Conservation (phyloP, 2,113 vertebrate species). For the Apodemus speciosus region DNA sequence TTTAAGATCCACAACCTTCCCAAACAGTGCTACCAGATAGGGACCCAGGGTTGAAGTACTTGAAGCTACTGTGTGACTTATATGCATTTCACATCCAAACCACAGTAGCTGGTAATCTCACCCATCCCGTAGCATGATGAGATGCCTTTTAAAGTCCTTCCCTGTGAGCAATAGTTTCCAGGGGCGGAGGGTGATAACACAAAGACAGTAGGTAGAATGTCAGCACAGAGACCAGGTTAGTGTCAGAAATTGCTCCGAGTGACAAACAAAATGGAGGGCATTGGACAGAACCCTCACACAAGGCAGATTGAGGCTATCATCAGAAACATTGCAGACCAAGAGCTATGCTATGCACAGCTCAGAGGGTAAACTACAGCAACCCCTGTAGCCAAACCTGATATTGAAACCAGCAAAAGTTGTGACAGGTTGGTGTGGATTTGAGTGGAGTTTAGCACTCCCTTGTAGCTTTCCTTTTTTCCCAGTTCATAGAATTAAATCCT, state of each 20-base stretch:
- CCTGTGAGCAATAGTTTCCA: neutral
- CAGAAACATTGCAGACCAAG: neutral
- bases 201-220: neutral
- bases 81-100: neutral
- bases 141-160: neutral
- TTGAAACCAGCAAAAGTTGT: neutral
- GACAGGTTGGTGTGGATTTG: neutral
- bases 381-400: accelerated
- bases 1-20: neutral
- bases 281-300: neutral
- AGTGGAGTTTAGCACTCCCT: neutral
- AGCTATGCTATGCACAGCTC: too few relatives aligned
- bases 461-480: neutral
- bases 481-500: neutral
- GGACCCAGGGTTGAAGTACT: too few relatives aligned
- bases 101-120: neutral
- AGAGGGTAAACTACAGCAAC: neutral
- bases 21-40: neutral
- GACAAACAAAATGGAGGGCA: neutral
- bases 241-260: too few relatives aligned
- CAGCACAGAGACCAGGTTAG: neutral
- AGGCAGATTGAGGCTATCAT: neutral
- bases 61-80: neutral
- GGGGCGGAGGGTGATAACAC: too few relatives aligned
- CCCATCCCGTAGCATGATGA: neutral